These are phyloP conservation scores for Buteo buteo DNA, from an alignment of 2,113 vertebrate species.

Conservation along the genomic window DNA sequence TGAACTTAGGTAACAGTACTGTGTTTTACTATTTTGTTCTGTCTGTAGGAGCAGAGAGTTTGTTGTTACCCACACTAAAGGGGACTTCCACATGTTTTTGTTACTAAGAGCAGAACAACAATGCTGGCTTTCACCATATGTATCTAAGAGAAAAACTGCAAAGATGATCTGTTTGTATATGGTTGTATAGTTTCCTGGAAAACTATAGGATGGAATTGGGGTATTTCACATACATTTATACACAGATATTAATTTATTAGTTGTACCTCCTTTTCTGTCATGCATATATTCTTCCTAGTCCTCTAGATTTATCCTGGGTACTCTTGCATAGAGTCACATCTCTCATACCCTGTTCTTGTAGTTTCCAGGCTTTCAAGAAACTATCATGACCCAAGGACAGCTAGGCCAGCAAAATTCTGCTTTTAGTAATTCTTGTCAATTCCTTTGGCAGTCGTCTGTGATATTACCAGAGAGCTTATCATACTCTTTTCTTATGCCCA, in stretches of 20 bases:
- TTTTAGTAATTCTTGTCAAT: background rate
- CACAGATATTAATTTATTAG: background rate
- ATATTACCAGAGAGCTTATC: background rate
- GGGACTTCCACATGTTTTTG: background rate
- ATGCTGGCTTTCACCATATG: background rate
- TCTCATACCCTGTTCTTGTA: background rate
- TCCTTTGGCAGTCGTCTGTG: background rate
- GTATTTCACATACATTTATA: background rate
- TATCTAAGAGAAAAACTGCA: background rate
- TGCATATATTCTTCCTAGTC: background rate
- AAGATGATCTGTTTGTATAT: background rate
- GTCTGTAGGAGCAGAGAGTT: background rate
- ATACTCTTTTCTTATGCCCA: background rate
- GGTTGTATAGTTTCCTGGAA: background rate
- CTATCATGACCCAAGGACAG: background rate
- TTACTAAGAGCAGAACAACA: background rate
- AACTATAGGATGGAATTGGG: background rate
- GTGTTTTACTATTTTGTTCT: background rate
- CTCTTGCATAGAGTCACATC: background rate
- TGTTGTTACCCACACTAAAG: background rate
- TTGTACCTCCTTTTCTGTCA: background rate
- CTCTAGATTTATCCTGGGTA: background rate
- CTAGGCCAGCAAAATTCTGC: background rate
- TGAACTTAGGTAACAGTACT: background rate
- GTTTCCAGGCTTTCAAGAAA: background rate